Base-by-base conservation (phyloP, 1,140 invertebrate genomes). In the Drosophila serrata region DNA sequence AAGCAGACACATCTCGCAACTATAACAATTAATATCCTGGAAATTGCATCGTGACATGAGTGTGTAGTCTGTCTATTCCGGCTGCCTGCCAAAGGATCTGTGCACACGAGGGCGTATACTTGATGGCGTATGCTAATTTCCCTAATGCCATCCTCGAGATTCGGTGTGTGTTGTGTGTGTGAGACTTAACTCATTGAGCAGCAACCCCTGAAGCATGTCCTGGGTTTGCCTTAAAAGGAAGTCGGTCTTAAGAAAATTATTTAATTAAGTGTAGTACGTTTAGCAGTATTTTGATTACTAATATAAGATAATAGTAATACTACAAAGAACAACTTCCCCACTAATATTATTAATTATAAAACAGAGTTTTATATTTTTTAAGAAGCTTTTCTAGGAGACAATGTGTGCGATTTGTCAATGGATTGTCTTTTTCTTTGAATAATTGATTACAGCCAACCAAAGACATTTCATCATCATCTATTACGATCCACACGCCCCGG, bases 11-110 rank as follows among this genome's bases (percentile, higher is more conserved):
- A 90, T 81, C 78, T 90, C 85, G 85, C 81, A 90, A 90, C 85
- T 90, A 85, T 90, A 90, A 90, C 85, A 90, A 90, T 90, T 90
- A 90, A 90, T 90, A 90, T 90, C 81, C 85, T 90, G 68, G 68
- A 73, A 75, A 78, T 76, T 64, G 79, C 78, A 56, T 58, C 55
- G 29, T 61, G 81, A 76, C 73, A 76, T 51, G 42, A 67, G 78
- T 81, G 51, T 51, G 84, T 63, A 62, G 64, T 53, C 56, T 84
- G 46, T 85, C 64, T 75, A 78, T 40, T 58, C 67, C 57, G 72
- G 59, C 79, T 74, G 27, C 37, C 40, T 78, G 70, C 64, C 65
- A 59, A 76, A 79, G 78, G 64, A 73, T 57, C 67, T 60, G 70
- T 19, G 75, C 73, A 79, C 65, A 78, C 76, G 58, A 75, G 82